A percentile compares a stretch with the other conserved stretches of the same genome.
These are phyloP conservation scores for Columbina picui DNA, from an alignment of 2,113 vertebrate genomes.

Conservation along the genomic window DNA sequence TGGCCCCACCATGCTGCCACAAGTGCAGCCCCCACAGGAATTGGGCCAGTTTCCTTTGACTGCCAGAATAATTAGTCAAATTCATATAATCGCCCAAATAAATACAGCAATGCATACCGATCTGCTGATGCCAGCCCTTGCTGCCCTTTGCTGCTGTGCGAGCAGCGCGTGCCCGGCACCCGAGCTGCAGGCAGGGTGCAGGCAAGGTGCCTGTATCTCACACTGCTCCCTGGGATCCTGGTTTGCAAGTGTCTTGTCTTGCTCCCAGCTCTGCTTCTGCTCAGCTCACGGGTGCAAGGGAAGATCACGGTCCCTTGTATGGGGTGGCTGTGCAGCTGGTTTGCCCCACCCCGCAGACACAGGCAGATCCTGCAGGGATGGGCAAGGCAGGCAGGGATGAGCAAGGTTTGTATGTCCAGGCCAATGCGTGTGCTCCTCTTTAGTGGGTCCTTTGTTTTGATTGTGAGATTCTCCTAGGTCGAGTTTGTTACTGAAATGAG, in stretches of 20 bases:
- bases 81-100: conserved; percentile 10
- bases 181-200: background rate
- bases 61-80: conserved; percentile 25
- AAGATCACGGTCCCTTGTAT: accelerated
- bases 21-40: background rate
- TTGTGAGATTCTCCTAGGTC: background rate
- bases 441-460: background rate
- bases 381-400: background rate
- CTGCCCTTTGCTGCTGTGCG: background rate
- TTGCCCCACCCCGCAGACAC: accelerated
- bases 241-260: background rate
- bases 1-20: background rate
- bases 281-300: background rate
- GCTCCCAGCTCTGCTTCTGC: accelerated
- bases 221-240: accelerated
- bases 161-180: background rate
- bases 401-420: accelerated
- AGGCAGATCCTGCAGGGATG: background rate
- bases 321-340: background rate
- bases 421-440: accelerated
- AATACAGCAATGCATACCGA: background rate
- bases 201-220: background rate
- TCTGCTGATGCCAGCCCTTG: conserved; percentile 15
- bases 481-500: background rate
- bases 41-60: background rate